Evolutionary conservation across 2,113 vertebrate species (phyloP).

Genomic region (Vimba vimba): DNA sequence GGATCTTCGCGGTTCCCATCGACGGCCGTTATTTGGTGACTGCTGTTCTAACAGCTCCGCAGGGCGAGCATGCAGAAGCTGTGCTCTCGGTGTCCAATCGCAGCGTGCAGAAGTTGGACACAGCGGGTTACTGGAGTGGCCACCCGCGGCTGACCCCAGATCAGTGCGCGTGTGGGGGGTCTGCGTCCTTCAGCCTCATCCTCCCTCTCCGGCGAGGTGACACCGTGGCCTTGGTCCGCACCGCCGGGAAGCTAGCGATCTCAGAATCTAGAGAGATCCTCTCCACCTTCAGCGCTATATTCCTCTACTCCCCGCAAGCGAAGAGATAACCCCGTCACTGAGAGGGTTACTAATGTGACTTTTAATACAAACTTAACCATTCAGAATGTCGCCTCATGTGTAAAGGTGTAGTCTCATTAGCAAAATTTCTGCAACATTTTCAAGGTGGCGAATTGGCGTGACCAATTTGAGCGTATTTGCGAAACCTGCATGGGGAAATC

Average conservation of each 20-base stretch:
- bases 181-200: constrained; percentile 87
- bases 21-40: constrained; percentile 92
- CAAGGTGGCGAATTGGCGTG: background rate
- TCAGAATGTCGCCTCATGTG: constrained; percentile 10
- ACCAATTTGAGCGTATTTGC: background rate
- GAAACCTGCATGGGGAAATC: background rate
- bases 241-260: constrained; percentile 85
- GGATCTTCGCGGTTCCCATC: constrained; percentile 86
- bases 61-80: constrained; percentile 81
- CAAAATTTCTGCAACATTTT: background rate
- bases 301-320: constrained; percentile 86
- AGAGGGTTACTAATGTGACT: constrained; percentile 51
- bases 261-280: constrained; percentile 88
- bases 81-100: constrained; percentile 88
- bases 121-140: constrained; percentile 71
- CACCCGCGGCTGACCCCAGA: constrained; percentile 66
- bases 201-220: constrained; percentile 88
- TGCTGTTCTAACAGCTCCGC: constrained; percentile 83
- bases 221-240: constrained; percentile 84
- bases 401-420: background rate
- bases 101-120: constrained; percentile 87
- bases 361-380: background rate
- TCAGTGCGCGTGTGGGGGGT: constrained; percentile 80
- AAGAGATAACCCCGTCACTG: constrained; percentile 76
- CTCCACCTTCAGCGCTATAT: constrained; percentile 90